These are phyloP conservation scores for Nestor notabilis DNA, from an alignment of 2,113 vertebrate genomes.

Conservation along the genomic window DNA sequence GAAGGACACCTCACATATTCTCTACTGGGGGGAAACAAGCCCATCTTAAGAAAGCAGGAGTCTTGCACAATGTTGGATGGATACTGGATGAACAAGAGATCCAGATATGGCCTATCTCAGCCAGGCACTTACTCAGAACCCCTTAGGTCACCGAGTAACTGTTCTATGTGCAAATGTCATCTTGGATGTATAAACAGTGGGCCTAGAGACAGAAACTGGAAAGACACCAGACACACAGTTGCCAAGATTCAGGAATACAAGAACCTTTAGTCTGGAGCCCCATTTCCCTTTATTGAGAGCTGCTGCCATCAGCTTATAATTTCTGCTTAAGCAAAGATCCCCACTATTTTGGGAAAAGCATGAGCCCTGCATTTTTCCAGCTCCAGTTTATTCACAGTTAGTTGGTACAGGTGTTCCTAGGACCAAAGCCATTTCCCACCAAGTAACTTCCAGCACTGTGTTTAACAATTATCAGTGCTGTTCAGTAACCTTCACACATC, in stretches of 20 bases:
- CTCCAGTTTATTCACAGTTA: not conserved
- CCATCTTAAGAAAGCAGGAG: not conserved
- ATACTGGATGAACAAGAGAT: accelerated
- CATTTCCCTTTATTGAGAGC: not conserved
- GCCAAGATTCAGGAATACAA: not conserved
- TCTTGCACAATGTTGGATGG: not conserved
- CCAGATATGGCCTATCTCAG: not conserved
- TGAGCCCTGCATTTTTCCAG: not conserved
- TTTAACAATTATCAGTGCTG: not conserved
- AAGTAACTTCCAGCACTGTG: not conserved
- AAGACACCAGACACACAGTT: not conserved
- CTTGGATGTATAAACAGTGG: not conserved
- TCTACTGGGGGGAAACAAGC: not conserved
- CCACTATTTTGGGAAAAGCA: not conserved
- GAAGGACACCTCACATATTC: not conserved
- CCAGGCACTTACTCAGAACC: not conserved
- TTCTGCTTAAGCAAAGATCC: not conserved
- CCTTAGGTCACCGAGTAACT: not conserved
- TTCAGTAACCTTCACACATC: not conserved
- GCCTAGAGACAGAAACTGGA: not conserved
- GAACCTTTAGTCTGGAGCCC: not conserved
- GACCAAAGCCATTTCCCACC: not conserved
- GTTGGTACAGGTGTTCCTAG: not conserved
- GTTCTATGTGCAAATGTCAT: not conserved
- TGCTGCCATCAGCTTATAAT: not conserved